Evolutionary conservation across 2,113 vertebrate genomes (phyloP).

Genomic region (Heliornis fulica): DNA sequence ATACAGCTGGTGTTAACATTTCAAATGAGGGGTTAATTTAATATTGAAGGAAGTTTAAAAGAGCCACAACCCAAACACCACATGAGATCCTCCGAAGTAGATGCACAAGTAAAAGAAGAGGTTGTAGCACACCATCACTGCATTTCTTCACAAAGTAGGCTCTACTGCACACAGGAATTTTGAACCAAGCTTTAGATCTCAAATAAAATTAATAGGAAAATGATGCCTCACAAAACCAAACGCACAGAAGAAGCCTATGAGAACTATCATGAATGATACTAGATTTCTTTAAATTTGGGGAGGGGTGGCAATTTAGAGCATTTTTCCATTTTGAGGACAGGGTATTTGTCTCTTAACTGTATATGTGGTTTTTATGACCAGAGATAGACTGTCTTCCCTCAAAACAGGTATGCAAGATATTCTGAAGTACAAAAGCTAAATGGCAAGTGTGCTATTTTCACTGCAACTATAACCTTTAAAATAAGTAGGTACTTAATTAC

Average conservation of each 20-base stretch:
- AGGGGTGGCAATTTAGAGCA: background rate
- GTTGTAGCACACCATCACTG: background rate
- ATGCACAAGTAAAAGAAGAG: background rate
- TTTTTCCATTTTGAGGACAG: background rate
- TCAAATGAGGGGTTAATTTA: background rate
- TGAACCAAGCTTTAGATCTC: background rate
- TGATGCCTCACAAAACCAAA: background rate
- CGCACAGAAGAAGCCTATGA: background rate
- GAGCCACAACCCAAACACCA: background rate
- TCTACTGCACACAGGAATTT: background rate
- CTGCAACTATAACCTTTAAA: conserved; percentile 10
- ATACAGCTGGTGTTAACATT: background rate
- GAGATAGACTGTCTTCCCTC: background rate
- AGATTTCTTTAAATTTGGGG: background rate
- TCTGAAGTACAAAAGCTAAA: background rate
- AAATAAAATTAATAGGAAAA: background rate
- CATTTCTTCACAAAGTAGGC: background rate
- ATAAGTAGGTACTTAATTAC: background rate
- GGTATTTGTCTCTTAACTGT: background rate
- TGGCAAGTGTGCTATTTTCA: background rate
- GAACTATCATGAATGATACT: background rate
- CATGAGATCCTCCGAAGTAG: background rate
- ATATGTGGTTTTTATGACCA: background rate
- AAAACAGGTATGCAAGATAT: background rate
- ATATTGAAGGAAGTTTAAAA: background rate